Evolutionary conservation across 2,113 vertebrate genomes (phyloP).

Genomic region (Gallinago media): DNA sequence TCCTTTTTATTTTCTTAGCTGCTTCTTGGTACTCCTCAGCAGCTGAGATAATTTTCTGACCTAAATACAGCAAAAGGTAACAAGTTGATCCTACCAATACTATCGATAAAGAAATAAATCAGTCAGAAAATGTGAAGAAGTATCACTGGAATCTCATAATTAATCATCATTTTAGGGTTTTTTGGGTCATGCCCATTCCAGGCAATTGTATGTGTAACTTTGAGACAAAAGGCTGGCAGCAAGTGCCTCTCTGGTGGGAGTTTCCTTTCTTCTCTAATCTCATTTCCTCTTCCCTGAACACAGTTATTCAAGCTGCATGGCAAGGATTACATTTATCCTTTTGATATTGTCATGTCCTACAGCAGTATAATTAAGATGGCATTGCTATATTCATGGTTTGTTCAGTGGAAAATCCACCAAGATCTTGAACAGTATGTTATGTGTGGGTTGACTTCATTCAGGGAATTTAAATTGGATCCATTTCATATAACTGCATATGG

Average conservation of each 20-base stretch:
- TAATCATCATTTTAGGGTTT: not conserved
- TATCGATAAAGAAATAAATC: not conserved
- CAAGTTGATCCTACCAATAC: not conserved
- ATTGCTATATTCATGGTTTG: constrained; percentile 17
- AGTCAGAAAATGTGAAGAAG: not conserved
- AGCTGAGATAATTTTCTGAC: not conserved
- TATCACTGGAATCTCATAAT: not conserved
- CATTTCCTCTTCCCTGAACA: not conserved
- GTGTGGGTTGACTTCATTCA: constrained; percentile 45
- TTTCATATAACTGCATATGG: constrained; percentile 62
- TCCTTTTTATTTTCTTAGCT: not conserved
- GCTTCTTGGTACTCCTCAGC: not conserved
- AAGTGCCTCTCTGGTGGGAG: not conserved
- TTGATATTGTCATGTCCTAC: constrained; percentile 46
- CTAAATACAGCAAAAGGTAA: not conserved
- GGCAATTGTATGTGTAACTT: not conserved
- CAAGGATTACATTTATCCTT: constrained; percentile 51
- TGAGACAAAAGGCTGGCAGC: not conserved
- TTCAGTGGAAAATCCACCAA: constrained; percentile 29
- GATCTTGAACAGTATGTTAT: constrained; percentile 27
- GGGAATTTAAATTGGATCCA: constrained; percentile 53
- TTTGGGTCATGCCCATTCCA: not conserved
- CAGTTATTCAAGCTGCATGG: not conserved
- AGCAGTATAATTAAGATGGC: constrained; percentile 42
- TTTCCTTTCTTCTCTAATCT: constrained; percentile 1